A percentile compares a stretch with the other conserved stretches of the same genome.
These are phyloP conservation scores for Chlorops oryzae DNA, from an alignment of 1,140 invertebrate species.

Conservation along the genomic window DNA sequence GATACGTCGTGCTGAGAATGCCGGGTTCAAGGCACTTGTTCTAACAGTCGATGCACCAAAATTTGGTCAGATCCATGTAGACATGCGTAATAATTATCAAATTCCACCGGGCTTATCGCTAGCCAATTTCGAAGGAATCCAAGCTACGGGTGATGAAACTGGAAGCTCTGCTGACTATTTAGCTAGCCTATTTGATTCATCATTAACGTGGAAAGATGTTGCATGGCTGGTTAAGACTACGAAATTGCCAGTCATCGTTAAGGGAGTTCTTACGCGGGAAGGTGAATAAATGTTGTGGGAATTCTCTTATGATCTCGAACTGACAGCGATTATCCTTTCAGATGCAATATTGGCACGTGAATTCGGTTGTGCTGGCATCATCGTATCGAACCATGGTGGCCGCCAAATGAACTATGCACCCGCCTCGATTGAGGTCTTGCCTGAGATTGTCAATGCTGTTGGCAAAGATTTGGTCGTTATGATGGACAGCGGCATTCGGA, in stretches of 20 bases:
- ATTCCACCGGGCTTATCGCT: constrained; percentile 69
- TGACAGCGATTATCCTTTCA: too few species aligned
- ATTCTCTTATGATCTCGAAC: too few species aligned
- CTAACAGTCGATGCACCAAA: constrained; percentile 85
- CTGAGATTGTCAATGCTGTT: constrained; percentile 75
- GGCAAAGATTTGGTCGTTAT: constrained; percentile 70
- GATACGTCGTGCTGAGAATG: constrained; percentile 71
- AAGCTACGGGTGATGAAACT: constrained; percentile 50
- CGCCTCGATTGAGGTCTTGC: constrained; percentile 81
- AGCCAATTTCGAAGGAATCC: constrained; percentile 63
- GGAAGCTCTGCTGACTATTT: constrained; percentile 76
- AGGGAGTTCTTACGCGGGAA: constrained; percentile 82
- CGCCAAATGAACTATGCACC: constrained; percentile 82
- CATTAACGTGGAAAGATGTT: constrained; percentile 78
- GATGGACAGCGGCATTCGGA: constrained; percentile 79
- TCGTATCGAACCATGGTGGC: constrained; percentile 90
- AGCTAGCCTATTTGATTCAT: constrained; percentile 66
- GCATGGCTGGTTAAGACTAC: constrained; percentile 76
- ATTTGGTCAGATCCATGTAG: constrained; percentile 73
- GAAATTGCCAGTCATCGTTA: constrained; percentile 76
- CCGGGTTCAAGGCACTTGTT: constrained; percentile 82
- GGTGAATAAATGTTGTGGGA: too few species aligned
- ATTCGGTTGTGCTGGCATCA: constrained; percentile 67
- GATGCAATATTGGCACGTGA: constrained; percentile 74
- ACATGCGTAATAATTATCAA: constrained; percentile 77